phyloP scores from a whole-genome alignment of 2,888 invertebrate genomes.

The Syrista parreyssii region DNA sequence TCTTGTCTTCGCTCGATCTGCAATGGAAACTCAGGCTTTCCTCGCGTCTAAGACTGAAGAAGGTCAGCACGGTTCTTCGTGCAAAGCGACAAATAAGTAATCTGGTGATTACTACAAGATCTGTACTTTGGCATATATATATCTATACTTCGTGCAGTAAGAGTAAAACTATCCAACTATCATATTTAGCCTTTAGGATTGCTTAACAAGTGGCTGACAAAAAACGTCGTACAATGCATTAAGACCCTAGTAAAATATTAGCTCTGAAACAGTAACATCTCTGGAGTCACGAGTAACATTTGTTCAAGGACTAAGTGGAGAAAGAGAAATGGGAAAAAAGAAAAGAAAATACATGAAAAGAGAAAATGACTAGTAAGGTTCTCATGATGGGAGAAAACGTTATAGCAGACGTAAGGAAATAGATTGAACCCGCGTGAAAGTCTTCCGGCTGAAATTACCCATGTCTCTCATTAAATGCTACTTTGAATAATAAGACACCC shows the following conservation, averaged over 20 bases:
- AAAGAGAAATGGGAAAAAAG: background rate
- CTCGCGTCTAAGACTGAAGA: background rate
- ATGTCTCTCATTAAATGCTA: background rate
- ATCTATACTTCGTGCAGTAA: background rate
- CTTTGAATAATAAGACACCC: background rate
- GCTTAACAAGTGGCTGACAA: background rate
- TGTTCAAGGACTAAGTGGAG: background rate
- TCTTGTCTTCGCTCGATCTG: background rate
- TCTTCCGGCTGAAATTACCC: constrained; percentile 19
- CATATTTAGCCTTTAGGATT: background rate
- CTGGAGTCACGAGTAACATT: background rate
- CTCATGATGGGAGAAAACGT: background rate
- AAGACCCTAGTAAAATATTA: background rate
- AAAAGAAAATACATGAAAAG: background rate
- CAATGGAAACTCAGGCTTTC: background rate
- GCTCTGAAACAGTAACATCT: background rate
- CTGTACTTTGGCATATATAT: background rate
- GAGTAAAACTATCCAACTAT: background rate
- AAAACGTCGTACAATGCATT: background rate
- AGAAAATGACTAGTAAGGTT: background rate
- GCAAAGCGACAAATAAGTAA: background rate
- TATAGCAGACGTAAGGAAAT: constrained; percentile 9
- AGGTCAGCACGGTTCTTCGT: background rate
- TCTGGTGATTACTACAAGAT: background rate
- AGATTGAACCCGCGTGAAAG: constrained; percentile 19